Evolutionary conservation across 2,797 vertebrate genomes (phyloP).

Genomic region (Microcaecilia unicolor): DNA sequence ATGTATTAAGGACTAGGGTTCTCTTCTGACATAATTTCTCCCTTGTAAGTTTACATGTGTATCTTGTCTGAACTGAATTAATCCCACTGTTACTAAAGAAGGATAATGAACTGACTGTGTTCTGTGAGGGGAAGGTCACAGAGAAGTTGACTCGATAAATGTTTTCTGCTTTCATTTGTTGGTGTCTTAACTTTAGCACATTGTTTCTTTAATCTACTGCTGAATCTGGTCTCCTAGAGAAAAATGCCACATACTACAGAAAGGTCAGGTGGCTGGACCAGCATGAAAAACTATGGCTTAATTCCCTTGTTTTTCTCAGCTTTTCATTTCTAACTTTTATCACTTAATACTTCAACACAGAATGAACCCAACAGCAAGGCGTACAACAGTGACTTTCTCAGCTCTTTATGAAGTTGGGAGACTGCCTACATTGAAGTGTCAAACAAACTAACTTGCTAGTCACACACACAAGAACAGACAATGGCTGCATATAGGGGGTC

Average conservation of each 20-base stretch:
- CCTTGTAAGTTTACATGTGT: not conserved
- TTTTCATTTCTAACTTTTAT: not conserved
- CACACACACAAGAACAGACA: no score
- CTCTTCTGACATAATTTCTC: no score
- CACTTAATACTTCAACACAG: no score
- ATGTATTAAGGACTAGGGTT: no score
- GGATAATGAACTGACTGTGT: not conserved
- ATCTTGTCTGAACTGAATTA: not conserved
- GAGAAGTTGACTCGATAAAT: conserved; percentile 1
- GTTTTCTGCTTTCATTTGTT: conserved; percentile 5
- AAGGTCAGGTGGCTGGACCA: conserved; percentile 19
- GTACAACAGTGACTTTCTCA: not conserved
- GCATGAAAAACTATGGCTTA: not conserved
- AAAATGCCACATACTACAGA: not conserved
- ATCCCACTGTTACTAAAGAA: not conserved
- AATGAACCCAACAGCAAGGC: no score
- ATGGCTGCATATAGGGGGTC: no score
- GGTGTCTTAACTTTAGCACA: conserved; percentile 1
- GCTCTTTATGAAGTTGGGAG: no score
- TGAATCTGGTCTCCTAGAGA: not conserved
- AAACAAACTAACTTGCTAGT: no score
- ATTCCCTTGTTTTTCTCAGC: not conserved
- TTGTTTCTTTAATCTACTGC: conserved; percentile 17
- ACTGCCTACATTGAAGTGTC: no score
- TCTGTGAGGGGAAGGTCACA: conserved; percentile 5